Conservation (phyloP, 2,797 vertebrate species). For the Gymnocypris eckloni region DNA sequence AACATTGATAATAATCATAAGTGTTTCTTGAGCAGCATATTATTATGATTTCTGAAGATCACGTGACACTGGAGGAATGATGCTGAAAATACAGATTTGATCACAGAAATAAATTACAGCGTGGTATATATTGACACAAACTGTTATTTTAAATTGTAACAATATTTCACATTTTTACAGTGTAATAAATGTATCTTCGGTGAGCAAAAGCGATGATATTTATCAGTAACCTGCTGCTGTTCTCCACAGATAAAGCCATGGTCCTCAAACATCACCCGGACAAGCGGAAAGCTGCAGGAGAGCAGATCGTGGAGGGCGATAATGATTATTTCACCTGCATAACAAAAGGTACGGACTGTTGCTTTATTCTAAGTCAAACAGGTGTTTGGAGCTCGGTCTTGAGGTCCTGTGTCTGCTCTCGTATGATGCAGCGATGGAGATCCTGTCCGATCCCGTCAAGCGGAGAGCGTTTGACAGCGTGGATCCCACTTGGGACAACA, state of each 20-base stretch:
- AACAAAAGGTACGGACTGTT: constrained; percentile 75
- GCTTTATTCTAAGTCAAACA: background rate
- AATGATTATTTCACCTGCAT: constrained; percentile 93
- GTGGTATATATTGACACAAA: background rate
- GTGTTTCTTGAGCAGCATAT: background rate
- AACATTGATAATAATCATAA: background rate
- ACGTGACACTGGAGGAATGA: background rate
- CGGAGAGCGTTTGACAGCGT: constrained; percentile 96
- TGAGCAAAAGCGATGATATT: background rate
- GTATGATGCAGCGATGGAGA: constrained; percentile 87
- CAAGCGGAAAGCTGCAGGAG: constrained; percentile 97
- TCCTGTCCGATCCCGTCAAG: constrained; percentile 92
- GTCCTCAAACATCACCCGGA: constrained; percentile 99
- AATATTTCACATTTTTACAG: background rate
- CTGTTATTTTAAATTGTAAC: background rate
- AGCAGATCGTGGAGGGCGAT: constrained; percentile 95
- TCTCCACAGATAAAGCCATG: constrained; percentile 91
- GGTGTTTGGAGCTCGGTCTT: background rate
- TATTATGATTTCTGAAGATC: background rate
- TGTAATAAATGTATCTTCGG: background rate
- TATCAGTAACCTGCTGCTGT: background rate
- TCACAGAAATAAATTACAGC: background rate
- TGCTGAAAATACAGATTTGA: background rate
- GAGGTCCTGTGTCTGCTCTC: background rate
- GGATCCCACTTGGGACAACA: constrained; percentile 96